A percentile compares a stretch with the other conserved stretches of the same genome.
phyloP scores from a whole-genome alignment of 1,140 invertebrate genomes.

The Platorchestia sp. region DNA sequence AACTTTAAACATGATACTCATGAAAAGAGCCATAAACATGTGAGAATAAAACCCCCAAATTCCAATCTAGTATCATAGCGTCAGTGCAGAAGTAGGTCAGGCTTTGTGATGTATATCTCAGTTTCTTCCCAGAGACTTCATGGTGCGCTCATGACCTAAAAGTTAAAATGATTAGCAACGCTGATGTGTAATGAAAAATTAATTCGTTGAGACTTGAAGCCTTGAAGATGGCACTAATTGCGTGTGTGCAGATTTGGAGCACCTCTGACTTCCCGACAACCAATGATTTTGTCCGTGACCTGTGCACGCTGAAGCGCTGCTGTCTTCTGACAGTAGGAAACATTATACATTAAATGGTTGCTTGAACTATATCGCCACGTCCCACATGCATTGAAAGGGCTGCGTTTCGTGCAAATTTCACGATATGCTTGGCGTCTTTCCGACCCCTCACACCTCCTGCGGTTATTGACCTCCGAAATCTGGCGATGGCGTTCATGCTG shows the following conservation, averaged over 20 bases:
- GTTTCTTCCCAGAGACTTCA: background rate
- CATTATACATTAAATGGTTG: background rate
- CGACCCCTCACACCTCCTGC: no score
- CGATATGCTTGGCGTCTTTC: no score
- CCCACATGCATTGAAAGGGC: no score
- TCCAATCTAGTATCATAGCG: background rate
- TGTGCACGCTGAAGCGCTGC: background rate
- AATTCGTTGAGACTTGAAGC: background rate
- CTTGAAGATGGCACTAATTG: background rate
- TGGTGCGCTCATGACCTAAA: background rate
- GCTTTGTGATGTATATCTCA: background rate
- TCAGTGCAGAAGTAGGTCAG: background rate
- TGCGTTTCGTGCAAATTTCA: no score
- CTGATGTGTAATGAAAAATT: background rate
- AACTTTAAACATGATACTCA: background rate
- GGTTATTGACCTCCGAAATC: no score
- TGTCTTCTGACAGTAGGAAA: background rate
- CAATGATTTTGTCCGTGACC: background rate
- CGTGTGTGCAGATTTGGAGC: background rate
- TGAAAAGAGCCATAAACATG: no score
- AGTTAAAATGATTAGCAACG: background rate
- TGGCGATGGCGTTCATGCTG: no score
- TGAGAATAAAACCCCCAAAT: background rate
- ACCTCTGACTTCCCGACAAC: background rate
- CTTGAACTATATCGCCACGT: no score